Evolutionary conservation across 2,113 vertebrate genomes (phyloP).

Genomic region (Pterocles burchelli): DNA sequence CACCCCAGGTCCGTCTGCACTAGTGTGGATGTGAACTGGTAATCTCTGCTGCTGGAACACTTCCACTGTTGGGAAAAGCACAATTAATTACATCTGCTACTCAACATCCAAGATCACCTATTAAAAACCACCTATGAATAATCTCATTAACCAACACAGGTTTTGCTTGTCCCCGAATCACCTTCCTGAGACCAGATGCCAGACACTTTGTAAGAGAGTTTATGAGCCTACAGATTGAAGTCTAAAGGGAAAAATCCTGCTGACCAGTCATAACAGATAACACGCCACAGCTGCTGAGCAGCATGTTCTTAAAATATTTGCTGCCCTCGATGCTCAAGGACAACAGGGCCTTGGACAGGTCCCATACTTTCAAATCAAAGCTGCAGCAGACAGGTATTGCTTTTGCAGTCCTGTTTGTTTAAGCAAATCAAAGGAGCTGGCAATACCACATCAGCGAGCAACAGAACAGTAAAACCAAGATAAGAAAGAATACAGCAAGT

Average conservation of each 20-base stretch:
- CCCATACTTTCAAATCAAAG: neutral
- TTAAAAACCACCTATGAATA: constrained; percentile 16
- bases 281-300: neutral
- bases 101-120: neutral
- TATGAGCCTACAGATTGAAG: neutral
- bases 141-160: neutral
- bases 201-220: neutral
- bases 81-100: constrained; percentile 41
- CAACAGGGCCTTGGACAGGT: neutral
- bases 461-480: neutral
- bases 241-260: constrained; percentile 35
- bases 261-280: constrained; percentile 21
- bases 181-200: neutral
- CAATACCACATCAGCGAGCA: neutral
- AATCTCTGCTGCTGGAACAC: neutral
- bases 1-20: neutral
- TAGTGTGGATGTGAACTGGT: neutral
- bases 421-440: neutral
- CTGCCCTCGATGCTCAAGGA: neutral
- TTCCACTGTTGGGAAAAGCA: neutral
- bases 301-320: constrained; percentile 25
- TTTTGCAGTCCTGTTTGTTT: neutral
- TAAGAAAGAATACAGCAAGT: neutral
- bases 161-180: constrained; percentile 20
- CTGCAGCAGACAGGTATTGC: neutral